Base-by-base conservation (phyloP, 92 coral and sea anemone species). In the Hydrozoanthus gracilis region DNA sequence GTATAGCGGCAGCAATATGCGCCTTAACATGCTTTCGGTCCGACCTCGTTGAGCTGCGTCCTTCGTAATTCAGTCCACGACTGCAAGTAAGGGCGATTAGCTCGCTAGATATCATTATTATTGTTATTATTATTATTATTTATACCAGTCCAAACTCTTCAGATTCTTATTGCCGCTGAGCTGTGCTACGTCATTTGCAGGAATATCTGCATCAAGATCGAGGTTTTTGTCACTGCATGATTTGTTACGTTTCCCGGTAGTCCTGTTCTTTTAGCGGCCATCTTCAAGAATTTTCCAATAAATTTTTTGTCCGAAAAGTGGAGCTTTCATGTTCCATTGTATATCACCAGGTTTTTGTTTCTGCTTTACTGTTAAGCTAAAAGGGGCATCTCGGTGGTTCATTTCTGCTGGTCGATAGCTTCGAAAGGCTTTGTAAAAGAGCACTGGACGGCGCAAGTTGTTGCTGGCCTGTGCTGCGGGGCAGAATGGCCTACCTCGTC, bases 221-320 rank as follows among this genome's bases (percentile, higher is more conserved):
- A 64, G 44, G 79, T 88, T 83, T 83, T 82, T 15, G 83, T 66
- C 56, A 72, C 86, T n/a, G 76, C 76, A 8, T 71, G 76, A 52
- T 71, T 71, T 71, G 76, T 71, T 8, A 71, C 51, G 6, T 71
- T 71, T 8, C 51, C 76, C 6, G 44, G 76, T 11, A 71, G 6
- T 44, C 76, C 52, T 9, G 52, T 84, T 62, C 70, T 71, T 77
- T 83, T 76, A 18, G 90, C 90, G 20, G 90, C 93, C 27, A n/a
- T 69, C 51, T 65, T 77, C 77, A 91, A 9, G 77, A 91, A 76
- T 49, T 83, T 56, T 16, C 91, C 93, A 55, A 90, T 39, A 1
- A 50, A 70, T 4, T 27, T 27, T 27, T 27, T 27, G 39, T 2
- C 39, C n/a, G n/a, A n/a, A n/a, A 27, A 70, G 75, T 70, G 75